phyloP scores from a whole-genome alignment of 37 sponge, comb jelly and placozoan species.

The Geodia barretti region DNA sequence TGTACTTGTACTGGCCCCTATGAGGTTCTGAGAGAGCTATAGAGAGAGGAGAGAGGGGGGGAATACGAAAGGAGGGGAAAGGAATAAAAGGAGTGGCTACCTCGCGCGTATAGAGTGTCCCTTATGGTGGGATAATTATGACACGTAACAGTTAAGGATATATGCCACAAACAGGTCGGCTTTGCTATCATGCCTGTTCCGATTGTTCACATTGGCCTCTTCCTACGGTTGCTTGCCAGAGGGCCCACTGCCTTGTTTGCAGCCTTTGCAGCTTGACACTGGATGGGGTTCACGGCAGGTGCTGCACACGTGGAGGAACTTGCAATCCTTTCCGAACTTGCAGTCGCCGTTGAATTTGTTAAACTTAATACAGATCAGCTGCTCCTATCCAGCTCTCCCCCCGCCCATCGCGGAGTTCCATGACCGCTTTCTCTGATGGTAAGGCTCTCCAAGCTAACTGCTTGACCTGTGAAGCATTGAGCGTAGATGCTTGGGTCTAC shows the following conservation, averaged over 20 bases:
- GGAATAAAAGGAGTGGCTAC: not conserved
- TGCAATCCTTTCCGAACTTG: slow-evolving; percentile 18
- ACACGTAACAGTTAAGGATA: no score
- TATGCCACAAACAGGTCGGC: no score
- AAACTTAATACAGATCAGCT: slow-evolving; percentile 3
- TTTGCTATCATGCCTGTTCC: no score
- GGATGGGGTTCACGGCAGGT: slow-evolving; percentile 17
- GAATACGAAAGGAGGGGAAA: not conserved
- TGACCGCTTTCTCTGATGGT: no score
- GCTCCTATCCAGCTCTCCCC: no score
- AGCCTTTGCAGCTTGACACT: not conserved
- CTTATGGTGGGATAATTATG: no score
- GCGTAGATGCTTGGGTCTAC: slow-evolving; percentile 39
- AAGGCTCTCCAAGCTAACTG: not conserved
- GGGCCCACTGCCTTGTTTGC: not conserved
- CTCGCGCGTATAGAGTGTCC: not conserved
- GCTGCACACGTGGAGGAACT: slow-evolving; percentile 11
- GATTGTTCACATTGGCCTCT: no score
- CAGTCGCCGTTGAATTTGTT: slow-evolving; percentile 25
- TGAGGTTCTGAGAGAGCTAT: not conserved
- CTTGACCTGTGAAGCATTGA: slow-evolving; percentile 25
- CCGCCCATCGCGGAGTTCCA: no score
- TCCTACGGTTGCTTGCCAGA: no score
- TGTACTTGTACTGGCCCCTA: no score
- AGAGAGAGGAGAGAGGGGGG: not conserved